Conservation (phyloP, 2,888 invertebrate genomes). For the Lasioglossum figueresi region DNA sequence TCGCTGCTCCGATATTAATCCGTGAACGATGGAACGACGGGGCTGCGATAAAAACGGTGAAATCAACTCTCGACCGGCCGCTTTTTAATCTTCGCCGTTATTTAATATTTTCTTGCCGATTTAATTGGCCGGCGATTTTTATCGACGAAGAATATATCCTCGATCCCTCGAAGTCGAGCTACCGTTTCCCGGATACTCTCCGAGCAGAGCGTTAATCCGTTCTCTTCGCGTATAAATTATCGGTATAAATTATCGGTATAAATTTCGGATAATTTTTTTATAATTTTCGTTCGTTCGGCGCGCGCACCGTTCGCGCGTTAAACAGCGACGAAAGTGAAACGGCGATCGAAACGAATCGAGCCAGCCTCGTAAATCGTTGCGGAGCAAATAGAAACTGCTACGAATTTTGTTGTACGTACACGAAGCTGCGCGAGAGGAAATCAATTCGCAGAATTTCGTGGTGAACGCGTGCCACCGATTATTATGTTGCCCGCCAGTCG, state of each 20-base stretch:
- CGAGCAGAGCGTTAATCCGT: neutral
- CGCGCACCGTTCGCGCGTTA: neutral
- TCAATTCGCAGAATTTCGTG: neutral
- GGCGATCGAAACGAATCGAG: neutral
- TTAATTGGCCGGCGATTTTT: constrained; percentile 26
- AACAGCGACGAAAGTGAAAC: neutral
- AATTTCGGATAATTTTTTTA: neutral
- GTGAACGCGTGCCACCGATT: neutral
- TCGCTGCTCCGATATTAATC: constrained; percentile 52
- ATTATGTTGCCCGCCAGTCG: neutral
- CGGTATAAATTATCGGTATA: neutral
- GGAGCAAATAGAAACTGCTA: neutral
- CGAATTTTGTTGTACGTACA: neutral
- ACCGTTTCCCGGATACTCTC: neutral
- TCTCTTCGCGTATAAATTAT: neutral
- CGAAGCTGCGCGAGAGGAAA: neutral
- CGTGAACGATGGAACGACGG: constrained; percentile 53
- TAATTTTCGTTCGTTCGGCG: neutral
- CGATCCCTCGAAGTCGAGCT: neutral
- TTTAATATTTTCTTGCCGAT: constrained; percentile 51
- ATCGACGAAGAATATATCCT: neutral
- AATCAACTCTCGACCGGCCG: constrained; percentile 43
- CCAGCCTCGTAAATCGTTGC: neutral
- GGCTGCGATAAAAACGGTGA: constrained; percentile 46
- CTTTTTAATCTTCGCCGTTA: constrained; percentile 47